These are phyloP conservation scores for Notodonta dromedarius DNA, from an alignment of 2,888 invertebrate genomes.

Conservation along the genomic window DNA sequence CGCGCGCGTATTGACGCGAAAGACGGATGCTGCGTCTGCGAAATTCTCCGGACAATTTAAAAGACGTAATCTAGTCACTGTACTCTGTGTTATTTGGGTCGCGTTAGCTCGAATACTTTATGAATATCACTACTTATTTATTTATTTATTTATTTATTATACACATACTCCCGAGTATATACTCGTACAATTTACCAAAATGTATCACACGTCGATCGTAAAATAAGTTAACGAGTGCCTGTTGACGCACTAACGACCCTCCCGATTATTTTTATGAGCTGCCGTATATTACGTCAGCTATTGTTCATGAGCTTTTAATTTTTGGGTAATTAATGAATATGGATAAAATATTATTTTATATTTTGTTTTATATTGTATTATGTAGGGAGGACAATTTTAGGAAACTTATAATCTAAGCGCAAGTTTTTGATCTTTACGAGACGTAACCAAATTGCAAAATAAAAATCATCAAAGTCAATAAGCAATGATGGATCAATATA, in stretches of 20 bases:
- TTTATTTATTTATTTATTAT: too few species aligned
- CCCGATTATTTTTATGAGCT: slow-evolving; percentile 29
- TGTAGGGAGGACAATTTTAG: too few species aligned
- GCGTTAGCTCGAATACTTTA: slow-evolving; percentile 21
- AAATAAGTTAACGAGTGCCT: slow-evolving; percentile 32
- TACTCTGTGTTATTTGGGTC: slow-evolving; percentile 16
- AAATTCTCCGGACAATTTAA: slow-evolving; percentile 11
- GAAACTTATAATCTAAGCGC: too few species aligned
- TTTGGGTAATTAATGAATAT: slow-evolving; percentile 23
- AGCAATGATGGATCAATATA: too few species aligned
- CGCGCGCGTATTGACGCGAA: slow-evolving; percentile 4
- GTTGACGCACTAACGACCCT: slow-evolving; percentile 35
- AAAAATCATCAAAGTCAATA: too few species aligned
- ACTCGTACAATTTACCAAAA: slow-evolving; percentile 27
- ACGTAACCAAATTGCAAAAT: too few species aligned
- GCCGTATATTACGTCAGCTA: slow-evolving; percentile 18
- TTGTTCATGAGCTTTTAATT: slow-evolving; percentile 14
- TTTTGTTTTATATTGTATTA: too few species aligned
- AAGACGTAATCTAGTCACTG: slow-evolving; percentile 1
- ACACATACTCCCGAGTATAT: slow-evolving; percentile 18
- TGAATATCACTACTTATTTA: slow-evolving; percentile 16
- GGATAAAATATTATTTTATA: too few species aligned
- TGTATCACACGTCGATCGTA: slow-evolving; percentile 24
- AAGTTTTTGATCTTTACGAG: too few species aligned
- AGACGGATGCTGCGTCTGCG: slow-evolving; percentile 13